phyloP scores from a whole-genome alignment of 2,888 invertebrate genomes.

The Idaea biselata region DNA sequence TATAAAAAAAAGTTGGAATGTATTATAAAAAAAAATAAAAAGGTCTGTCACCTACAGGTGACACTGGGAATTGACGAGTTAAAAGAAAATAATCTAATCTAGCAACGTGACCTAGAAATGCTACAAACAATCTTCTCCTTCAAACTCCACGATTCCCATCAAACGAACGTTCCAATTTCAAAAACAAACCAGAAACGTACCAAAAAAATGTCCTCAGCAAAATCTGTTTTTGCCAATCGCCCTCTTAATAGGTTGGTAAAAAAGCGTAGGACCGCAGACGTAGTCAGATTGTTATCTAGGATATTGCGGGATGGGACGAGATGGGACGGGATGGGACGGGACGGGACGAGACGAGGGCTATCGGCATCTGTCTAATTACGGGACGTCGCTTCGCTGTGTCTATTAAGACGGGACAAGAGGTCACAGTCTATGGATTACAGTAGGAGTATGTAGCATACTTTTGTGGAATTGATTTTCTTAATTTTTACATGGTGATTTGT shows the following conservation, averaged over 20 bases:
- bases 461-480: not conserved
- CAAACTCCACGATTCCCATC: not conserved
- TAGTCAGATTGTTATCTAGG: conserved; percentile 5
- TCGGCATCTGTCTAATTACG: conserved; percentile 31
- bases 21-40: no score
- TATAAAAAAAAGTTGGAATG: no score
- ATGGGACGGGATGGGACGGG: conserved; percentile 2
- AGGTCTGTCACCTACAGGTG: no score
- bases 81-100: not conserved
- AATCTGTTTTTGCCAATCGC: conserved; percentile 1
- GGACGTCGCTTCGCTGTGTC: conserved; percentile 25
- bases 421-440: not conserved
- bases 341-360: conserved; percentile 10
- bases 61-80: no score
- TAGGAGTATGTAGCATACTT: not conserved
- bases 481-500: not conserved
- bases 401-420: conserved; percentile 19
- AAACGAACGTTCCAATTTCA: conserved; percentile 1
- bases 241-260: conserved; percentile 3
- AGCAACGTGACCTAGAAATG: not conserved
- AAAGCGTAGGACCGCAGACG: not conserved
- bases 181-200: conserved; percentile 1
- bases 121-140: not conserved
- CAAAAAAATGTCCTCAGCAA: not conserved
- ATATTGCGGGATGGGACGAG: conserved; percentile 1